phyloP scores from a whole-genome alignment of 2,113 vertebrate genomes.

The Varanus komodoensis region DNA sequence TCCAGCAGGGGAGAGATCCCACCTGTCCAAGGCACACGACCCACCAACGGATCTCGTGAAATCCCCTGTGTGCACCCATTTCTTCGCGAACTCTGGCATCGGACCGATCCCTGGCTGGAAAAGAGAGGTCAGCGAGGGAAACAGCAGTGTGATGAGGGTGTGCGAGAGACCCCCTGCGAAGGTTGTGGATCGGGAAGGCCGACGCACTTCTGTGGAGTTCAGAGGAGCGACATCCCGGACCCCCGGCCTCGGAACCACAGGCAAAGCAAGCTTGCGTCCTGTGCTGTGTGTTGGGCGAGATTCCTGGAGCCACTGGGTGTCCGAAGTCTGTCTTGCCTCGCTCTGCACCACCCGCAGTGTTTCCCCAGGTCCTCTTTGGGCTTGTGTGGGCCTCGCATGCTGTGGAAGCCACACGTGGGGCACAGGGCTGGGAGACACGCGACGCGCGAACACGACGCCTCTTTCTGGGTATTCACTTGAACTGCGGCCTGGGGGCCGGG shows the following conservation, averaged over 20 bases:
- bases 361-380: not conserved
- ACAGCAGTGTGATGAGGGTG: not conserved
- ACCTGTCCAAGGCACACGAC: not conserved
- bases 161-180: not conserved
- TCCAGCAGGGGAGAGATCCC: too few species aligned
- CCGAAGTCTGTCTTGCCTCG: not conserved
- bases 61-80: not conserved
- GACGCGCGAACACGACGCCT: not conserved
- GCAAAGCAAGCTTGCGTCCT: not conserved
- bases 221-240: conserved; percentile 35
- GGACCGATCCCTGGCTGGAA: too few species aligned
- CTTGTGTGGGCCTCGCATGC: not conserved
- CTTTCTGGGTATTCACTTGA: not conserved
- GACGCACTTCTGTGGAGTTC: conserved; percentile 24
- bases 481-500: not conserved
- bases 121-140: not conserved
- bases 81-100: not conserved
- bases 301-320: conserved; percentile 7
- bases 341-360: too few species aligned
- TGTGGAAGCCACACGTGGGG: not conserved
- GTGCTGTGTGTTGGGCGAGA: not conserved
- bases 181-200: not conserved
- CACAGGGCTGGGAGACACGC: not conserved
- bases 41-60: not conserved
- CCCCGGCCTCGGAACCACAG: not conserved